Conservation (phyloP, 2,113 vertebrate species). For the Oncorhynchus gorbuscha region DNA sequence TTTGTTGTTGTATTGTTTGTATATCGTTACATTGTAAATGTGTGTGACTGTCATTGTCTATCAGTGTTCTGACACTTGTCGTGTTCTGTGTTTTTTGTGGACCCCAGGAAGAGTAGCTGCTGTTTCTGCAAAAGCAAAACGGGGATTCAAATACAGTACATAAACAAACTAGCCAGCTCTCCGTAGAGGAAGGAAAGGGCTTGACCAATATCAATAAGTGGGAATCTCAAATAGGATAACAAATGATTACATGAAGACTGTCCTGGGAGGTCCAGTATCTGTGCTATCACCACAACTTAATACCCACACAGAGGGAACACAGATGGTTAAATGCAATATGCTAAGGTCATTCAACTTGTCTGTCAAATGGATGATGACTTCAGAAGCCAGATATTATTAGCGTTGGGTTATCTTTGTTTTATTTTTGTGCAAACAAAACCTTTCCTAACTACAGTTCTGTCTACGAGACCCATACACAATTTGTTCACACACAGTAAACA, state of each 20-base stretch:
- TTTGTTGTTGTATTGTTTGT: too few relatives aligned
- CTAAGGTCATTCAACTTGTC: slow-evolving; percentile 24
- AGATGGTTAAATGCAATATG: slow-evolving; percentile 22
- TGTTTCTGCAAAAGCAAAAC: too few relatives aligned
- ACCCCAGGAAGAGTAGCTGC: too few relatives aligned
- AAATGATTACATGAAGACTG: slow-evolving; percentile 7
- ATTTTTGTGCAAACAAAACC: neutral
- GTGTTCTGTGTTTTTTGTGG: too few relatives aligned
- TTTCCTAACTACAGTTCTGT: neutral
- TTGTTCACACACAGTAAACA: too few relatives aligned
- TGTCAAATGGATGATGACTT: slow-evolving; percentile 21
- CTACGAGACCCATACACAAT: neutral
- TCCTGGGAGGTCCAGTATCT: neutral
- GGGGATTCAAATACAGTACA: too few relatives aligned
- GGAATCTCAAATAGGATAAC: neutral
- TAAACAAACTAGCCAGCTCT: too few relatives aligned
- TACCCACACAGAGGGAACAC: slow-evolving; percentile 6
- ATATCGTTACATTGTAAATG: too few relatives aligned
- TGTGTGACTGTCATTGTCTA: too few relatives aligned
- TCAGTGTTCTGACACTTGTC: too few relatives aligned
- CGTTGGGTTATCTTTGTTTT: neutral
- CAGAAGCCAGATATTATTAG: slow-evolving; percentile 2
- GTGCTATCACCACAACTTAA: slow-evolving; percentile 6
- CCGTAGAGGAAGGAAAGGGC: neutral
- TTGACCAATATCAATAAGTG: neutral